phyloP scores from a whole-genome alignment of 2,113 vertebrate genomes.

The Falcunculus frontatus region DNA sequence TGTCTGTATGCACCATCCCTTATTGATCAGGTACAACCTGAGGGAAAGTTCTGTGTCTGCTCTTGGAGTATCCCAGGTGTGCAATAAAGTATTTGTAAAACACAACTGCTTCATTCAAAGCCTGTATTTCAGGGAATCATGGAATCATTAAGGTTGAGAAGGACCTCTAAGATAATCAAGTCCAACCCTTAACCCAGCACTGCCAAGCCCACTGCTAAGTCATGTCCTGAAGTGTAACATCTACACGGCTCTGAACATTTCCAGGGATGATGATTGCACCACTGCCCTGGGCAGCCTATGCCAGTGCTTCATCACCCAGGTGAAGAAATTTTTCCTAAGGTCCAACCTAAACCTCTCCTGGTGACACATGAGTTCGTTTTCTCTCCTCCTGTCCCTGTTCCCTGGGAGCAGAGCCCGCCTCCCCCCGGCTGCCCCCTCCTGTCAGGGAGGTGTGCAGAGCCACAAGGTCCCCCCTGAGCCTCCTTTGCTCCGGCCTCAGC shows the following conservation, averaged over 20 bases:
- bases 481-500: not conserved
- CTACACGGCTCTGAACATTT: rapidly evolving
- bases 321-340: not conserved
- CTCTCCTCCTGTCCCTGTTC: not conserved
- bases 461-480: not conserved
- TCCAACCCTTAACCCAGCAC: not conserved
- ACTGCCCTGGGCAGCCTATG: not conserved
- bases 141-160: not conserved
- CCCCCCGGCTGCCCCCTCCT: not conserved
- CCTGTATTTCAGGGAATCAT: not conserved
- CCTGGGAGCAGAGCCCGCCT: rapidly evolving
- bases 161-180: not conserved
- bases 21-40: not conserved
- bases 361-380: rapidly evolving
- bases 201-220: not conserved
- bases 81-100: not conserved
- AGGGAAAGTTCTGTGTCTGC: not conserved
- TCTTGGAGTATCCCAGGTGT: not conserved
- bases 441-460: not conserved
- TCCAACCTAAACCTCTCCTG: not conserved
- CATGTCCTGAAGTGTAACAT: no score
- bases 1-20: not conserved
- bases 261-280: not conserved
- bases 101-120: not conserved
- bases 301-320: not conserved